Conservation (phyloP, 2,888 invertebrate species). For the Mycalesis mineus region DNA sequence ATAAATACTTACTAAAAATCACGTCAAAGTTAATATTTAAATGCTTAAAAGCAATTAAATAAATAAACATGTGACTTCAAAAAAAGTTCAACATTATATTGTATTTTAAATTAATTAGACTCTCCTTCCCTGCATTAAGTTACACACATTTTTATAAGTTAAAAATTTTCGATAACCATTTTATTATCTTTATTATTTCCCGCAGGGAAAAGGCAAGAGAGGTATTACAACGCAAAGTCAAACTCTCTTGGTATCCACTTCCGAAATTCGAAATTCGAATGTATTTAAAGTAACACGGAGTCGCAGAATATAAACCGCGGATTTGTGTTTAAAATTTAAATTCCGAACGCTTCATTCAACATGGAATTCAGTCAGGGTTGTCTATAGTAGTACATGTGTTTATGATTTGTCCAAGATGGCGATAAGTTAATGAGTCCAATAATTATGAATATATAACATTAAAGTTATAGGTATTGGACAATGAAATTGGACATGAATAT, state of each 20-base stretch:
- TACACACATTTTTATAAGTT: background rate
- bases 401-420: background rate
- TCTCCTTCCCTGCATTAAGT: background rate
- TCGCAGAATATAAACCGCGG: constrained; percentile 8
- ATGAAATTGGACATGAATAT: no score
- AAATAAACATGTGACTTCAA: background rate
- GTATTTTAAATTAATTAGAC: background rate
- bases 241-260: background rate
- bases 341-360: constrained; percentile 14
- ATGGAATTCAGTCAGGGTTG: constrained; percentile 1
- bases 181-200: no score
- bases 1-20: no score
- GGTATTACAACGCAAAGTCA: no score
- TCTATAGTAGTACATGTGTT: background rate
- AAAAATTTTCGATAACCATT: no score
- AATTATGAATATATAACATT: no score
- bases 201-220: no score
- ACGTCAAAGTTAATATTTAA: no score
- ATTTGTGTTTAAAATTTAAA: constrained; percentile 15
- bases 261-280: constrained; percentile 3
- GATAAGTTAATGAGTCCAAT: background rate
- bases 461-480: no score
- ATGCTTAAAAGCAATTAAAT: background rate
- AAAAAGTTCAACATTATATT: background rate
- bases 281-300: constrained; percentile 5